Evolutionary conservation across 2,797 vertebrate genomes (phyloP), one percentile per base, ranked within the genome.

Genomic region (Anas bahamensis): DNA sequence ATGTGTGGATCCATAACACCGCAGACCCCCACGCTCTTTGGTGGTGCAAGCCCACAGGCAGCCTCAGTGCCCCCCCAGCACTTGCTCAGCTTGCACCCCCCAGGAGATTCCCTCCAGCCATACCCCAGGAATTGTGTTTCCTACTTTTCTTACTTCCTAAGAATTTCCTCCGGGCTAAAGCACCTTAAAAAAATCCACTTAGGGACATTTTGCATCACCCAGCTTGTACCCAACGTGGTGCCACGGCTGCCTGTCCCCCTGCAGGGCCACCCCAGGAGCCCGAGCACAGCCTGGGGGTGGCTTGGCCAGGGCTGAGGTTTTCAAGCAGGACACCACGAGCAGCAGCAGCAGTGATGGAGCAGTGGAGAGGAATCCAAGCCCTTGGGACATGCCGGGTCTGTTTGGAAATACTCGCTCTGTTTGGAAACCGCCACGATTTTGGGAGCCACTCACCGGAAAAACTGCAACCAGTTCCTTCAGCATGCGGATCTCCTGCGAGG

Each of bases 401-500:
- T 53, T 29, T 15, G 52, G 52, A 16, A 53, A 28, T 24, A 29
- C 52, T 63, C 1, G 28, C 1, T 2, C 10, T 22, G 1, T 29
- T 57, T 26, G 41, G 86, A 72, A 87, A 16, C 37, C 5, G 2
- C 16, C 19, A 15, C 0, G 0, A 2, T 1, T 66, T n/a, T 35
- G 29, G 31, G 4, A 16, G 59, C 31, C 37, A 98, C 99, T 99
- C 95, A 99, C 99, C 2, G 98, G 99, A 66, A 98, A 87, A 86
- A 99, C 98, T 0, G 98, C 97, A 21, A 98, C 98, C 55, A 97
- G 86, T 91, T 99, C 98, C 97, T 98, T 98, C 42, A 99, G 94
- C 97, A 98, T 98, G 75, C 99, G 97, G 95, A 99, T 99, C 50
- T 98, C 99, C 99, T 99, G 79, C 37, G 44, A 69, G 23, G 81